phyloP scores from a whole-genome alignment of 1,140 invertebrate genomes.

The Aphis craccivora region DNA sequence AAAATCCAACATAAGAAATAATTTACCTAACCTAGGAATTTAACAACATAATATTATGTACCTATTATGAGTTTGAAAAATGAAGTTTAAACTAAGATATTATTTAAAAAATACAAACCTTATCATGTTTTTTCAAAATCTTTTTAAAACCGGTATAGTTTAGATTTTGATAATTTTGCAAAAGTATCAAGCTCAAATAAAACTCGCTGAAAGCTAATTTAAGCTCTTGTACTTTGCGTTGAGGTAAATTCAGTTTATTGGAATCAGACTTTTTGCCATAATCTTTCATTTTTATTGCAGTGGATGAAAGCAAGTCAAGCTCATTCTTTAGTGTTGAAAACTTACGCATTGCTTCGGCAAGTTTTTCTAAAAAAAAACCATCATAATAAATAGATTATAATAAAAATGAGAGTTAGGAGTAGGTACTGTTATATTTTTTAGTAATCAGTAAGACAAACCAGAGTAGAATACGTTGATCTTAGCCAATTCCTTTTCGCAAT shows the following conservation, averaged over 20 bases:
- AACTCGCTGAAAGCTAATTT: constrained; percentile 93
- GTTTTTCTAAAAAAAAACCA: constrained; percentile 72
- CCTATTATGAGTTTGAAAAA: neutral
- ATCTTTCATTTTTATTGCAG: constrained; percentile 36
- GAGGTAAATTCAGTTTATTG: constrained; percentile 68
- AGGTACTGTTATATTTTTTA: neutral
- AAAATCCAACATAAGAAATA: neutral
- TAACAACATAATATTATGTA: neutral
- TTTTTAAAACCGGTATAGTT: constrained; percentile 93
- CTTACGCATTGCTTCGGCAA: constrained; percentile 85
- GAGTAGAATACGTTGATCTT: constrained; percentile 91
- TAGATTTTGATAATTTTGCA: constrained; percentile 78
- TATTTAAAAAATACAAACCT: constrained; percentile 67
- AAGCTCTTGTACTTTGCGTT: constrained; percentile 80
- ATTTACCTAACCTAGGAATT: neutral
- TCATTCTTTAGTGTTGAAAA: constrained; percentile 79
- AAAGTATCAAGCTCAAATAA: constrained; percentile 85
- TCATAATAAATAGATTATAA: neutral
- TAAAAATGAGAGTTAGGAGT: neutral
- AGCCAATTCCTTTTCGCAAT: constrained; percentile 83
- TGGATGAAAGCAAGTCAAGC: constrained; percentile 65
- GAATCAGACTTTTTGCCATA: constrained; percentile 56
- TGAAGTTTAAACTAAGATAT: neutral
- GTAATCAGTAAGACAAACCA: constrained; percentile 65
- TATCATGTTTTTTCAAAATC: constrained; percentile 94